Base-by-base conservation (phyloP, 1,140 invertebrate genomes). In the Drosophila biarmipes region DNA sequence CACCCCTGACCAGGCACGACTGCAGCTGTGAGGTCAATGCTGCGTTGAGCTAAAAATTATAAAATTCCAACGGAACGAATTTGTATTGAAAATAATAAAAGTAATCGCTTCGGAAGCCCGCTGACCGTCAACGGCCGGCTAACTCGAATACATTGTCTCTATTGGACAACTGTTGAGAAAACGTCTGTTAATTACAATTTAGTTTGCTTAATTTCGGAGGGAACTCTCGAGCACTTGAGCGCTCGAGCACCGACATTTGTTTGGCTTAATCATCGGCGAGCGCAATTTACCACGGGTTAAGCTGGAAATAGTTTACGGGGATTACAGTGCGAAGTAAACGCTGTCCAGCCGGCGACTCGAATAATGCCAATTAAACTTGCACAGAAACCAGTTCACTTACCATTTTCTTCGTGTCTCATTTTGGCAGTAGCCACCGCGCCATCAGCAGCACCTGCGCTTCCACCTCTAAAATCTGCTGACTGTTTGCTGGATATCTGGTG, bases 281-380 rank as follows among this genome's bases (percentile, higher is more conserved):
- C 58, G 72, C 69, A 74, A 54, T 29, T 42, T 53, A 54, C 40
- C 66, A 75, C 58, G 71, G 58, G 73, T 54, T 76, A 76, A 76
- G 61, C 34, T 46, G 72, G 19, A 68, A 67, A 76, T 76, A 58
- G 72, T 67, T 75, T 76, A 67, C 75, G 73, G 51, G 58, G 46
- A 82, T 78, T 85, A 76, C 66, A 73, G 64, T 62, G 62, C 72
- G 53, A 43, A 64, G 58, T 74, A 72, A 73, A 71, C 56, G 58
- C 69, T 77, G 67, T 48, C 73, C 62, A 66, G 62, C 73, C 34
- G 43, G 57, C 29, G 57, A 78, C 74, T 73, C 84, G 67, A 82
- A 89, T 87, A 87, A 89, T 82, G 61, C 46, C 82, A 89, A 89
- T 87, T 87, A 82, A 87, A 89, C 57, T 89, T 78, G 80, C 78